Base-by-base conservation (phyloP, 2,797 vertebrate genomes). In the Chromobotia macracanthus region DNA sequence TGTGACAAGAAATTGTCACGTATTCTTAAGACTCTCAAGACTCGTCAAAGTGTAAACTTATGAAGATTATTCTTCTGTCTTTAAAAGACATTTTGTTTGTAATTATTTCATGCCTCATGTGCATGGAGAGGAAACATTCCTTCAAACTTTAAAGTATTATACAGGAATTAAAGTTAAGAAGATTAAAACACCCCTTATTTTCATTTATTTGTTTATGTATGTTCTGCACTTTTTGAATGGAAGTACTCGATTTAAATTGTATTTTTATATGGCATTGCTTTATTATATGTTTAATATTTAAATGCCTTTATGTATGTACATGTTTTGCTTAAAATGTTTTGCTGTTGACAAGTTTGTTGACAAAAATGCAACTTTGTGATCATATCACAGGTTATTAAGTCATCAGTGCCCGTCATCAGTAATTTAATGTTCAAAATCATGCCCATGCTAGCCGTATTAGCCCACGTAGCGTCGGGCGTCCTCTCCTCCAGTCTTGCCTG, bases 401-500 rank as follows among this genome's bases (percentile, higher is more conserved):
- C 38, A 41, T 41, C 38, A 41, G 9, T 9, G 38, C 9, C 7
- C 38, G 9, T 41, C 7, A 9, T 41, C 1, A 41, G 38, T 41
- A 2, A 41, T 41, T 41, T 41, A 41, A 41, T 9, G 7, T 1
- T 8, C 38, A 41, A 7, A 41, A 3, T 25, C 5, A 25, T 58
- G 9, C 31, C n/a, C 9, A 21, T 9, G 10, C 66, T 5, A 68
- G 51, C 16, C 6, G 8, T 21, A 73, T 50, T 51, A 75, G 67
- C 48, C 67, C n/a, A 55, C 21, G 72, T 70, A 79, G 41, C 10
- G 61, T 71, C 66, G 75, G 73, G 50, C 63, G 50, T 65, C 53
- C 58, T 61, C 65, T 81, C 64, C 21, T 63, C 64, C 58, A 7
- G 67, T 79, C 53, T 65, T 75, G 72, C 71, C 78, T 72, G 48